These are phyloP conservation scores for Strigops habroptila DNA, from an alignment of 2,113 vertebrate genomes.

Conservation along the genomic window DNA sequence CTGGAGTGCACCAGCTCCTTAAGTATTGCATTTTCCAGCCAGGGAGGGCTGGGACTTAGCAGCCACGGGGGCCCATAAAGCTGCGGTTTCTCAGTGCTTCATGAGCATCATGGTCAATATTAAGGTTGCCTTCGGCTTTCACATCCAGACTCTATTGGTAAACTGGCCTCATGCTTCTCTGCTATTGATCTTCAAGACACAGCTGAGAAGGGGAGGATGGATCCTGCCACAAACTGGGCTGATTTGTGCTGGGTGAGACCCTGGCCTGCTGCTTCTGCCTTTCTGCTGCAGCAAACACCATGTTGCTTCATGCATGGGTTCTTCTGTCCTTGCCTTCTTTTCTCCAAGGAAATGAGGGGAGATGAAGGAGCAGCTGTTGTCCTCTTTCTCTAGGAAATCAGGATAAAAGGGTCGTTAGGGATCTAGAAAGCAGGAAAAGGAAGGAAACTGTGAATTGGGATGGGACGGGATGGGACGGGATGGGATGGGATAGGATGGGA, in stretches of 20 bases:
- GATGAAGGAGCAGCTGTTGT: not conserved
- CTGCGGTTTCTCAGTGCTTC: not conserved
- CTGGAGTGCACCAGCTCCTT: not conserved
- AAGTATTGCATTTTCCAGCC: not conserved
- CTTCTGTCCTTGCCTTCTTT: fast-evolving
- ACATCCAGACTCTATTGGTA: not conserved
- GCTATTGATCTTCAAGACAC: not conserved
- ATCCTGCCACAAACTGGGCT: not conserved
- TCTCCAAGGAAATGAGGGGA: not conserved
- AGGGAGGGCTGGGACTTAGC: not conserved
- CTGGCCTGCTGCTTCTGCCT: not conserved
- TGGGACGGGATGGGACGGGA: no score
- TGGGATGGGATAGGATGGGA: not conserved
- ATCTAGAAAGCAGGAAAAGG: not conserved
- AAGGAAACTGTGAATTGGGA: not conserved
- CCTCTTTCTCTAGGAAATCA: not conserved
- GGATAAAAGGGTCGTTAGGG: not conserved
- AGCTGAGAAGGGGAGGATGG: not conserved
- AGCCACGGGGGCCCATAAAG: fast-evolving
- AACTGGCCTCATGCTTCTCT: not conserved
- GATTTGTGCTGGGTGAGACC: not conserved
- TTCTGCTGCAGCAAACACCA: not conserved
- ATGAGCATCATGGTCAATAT: not conserved
- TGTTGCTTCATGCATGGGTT: fast-evolving
- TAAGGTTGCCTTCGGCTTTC: not conserved